phyloP scores from a whole-genome alignment of 2,797 vertebrate genomes.

The Gymnoscopelus microlampas region DNA sequence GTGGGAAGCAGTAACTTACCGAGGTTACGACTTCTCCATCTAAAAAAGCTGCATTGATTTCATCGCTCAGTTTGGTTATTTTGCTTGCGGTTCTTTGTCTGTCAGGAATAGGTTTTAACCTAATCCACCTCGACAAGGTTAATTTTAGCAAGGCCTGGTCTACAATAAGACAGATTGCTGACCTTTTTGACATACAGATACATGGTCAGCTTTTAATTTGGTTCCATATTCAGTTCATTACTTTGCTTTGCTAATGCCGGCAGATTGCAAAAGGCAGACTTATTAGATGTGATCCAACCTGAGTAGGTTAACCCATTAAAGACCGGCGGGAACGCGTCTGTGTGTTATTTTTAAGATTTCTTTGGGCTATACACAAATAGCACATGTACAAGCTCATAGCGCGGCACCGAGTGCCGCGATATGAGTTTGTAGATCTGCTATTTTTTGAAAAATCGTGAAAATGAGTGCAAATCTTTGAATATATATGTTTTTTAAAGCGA shows the following conservation, averaged over 20 bases:
- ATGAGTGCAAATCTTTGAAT: no score
- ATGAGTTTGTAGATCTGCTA: no score
- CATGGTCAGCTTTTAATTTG: constrained; percentile 71
- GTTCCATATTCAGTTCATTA: constrained; percentile 64
- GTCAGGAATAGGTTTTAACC: constrained; percentile 41
- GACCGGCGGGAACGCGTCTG: no score
- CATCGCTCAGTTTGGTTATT: constrained; percentile 12
- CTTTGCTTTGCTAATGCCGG: constrained; percentile 58
- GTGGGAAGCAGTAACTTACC: constrained; percentile 39
- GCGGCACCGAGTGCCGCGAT: no score
- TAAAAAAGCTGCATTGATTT: constrained; percentile 42
- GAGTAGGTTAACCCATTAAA: no score
- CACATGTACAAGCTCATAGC: no score
- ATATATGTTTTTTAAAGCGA: no score
- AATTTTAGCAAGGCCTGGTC: constrained; percentile 57
- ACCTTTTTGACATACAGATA: constrained; percentile 66
- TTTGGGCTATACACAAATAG: no score
- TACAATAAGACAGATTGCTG: constrained; percentile 62
- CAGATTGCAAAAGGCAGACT: constrained; percentile 52
- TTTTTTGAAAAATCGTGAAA: no score
- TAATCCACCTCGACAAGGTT: constrained; percentile 74
- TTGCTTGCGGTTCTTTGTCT: constrained; percentile 26
- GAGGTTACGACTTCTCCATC: constrained; percentile 44
- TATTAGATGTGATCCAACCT: constrained; percentile 71
- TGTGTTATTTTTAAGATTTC: no score